Evolutionary conservation across 2,113 vertebrate species (phyloP).

Genomic region (Tautogolabrus adspersus): DNA sequence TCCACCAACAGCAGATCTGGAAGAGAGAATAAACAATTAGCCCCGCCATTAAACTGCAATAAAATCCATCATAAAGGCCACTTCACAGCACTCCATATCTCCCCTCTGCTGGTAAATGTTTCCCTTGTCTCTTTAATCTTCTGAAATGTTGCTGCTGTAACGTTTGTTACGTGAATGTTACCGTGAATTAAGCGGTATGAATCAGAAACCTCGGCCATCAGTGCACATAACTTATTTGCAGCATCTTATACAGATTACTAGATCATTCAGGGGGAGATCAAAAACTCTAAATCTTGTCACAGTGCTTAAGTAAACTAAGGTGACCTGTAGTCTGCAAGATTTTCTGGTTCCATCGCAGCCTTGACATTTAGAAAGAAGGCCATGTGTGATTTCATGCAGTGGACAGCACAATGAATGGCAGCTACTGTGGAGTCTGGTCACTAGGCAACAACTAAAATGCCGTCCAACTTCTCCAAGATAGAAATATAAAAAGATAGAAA

Average conservation of each 20-base stretch:
- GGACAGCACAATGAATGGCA: not conserved
- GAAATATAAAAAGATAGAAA: not conserved
- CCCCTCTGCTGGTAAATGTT: not conserved
- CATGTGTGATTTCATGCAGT: not conserved
- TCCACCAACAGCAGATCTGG: slow-evolving; percentile 63
- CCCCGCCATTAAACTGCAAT: slow-evolving; percentile 13
- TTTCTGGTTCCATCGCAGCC: not conserved
- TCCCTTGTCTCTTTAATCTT: not conserved
- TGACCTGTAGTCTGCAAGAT: not conserved
- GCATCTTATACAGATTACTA: not conserved
- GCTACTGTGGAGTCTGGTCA: not conserved
- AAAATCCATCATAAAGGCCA: not conserved
- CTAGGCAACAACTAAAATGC: not conserved
- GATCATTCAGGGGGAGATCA: not conserved
- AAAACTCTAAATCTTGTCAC: not conserved
- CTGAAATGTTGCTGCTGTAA: slow-evolving; percentile 3
- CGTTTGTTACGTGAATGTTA: not conserved
- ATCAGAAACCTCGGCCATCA: too few relatives aligned
- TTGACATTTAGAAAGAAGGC: not conserved
- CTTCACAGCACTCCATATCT: not conserved
- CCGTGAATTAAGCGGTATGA: not conserved
- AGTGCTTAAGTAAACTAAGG: not conserved
- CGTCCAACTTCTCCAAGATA: not conserved
- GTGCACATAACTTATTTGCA: not conserved
- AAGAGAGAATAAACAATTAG: slow-evolving; percentile 51